Base-by-base conservation (phyloP, 2,797 vertebrate genomes). In the Platyrinchus mystaceus region DNA sequence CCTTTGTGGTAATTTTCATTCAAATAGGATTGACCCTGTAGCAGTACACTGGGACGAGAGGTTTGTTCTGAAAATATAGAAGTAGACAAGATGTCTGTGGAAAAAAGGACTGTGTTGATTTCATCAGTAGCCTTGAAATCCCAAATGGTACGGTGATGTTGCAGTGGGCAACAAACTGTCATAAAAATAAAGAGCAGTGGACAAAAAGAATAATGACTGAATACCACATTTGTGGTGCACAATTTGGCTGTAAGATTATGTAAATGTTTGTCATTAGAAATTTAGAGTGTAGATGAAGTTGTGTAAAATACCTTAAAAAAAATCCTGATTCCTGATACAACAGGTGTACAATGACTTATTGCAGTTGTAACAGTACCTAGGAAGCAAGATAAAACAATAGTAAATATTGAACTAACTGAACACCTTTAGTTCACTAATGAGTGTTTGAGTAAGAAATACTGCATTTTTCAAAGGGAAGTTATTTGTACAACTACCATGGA, bases 311-410 rank as follows among this genome's bases (percentile, higher is more conserved):
- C 62, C 32, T 94, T 96, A 87, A 95, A 94, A 91, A 83, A 90
- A 96, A 96, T 97, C 96, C 96, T 91, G 96, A 97, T 97, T 97
- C 96, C 97, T 98, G 97, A 97, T 98, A 98, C 97, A 98, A 98
- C 97, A 98, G 93, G 94, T 97, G 84, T 97, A 98, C 96, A 97
- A 95, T 97, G 97, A 97, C 95, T 98, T 98, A 98, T 98, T 98
- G 98, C 98, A 98, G 97, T 98, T 98, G 98, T 98, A 98, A 97
- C 98, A 98, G 97, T 98, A 97, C 97, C 96, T 96, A 98, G 97
- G 96, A 97, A 98, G 96, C 98, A 98, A 97, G 96, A 91, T 95
- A 96, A 98, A 98, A 96, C 86, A 89, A 98, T 94, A 97, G 96
- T 97, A 97, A 97, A 95, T 97, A 97, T 66, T 96, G 96, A 97